Conservation (phyloP, 2,113 vertebrate genomes). For the Seriola dumerili region DNA sequence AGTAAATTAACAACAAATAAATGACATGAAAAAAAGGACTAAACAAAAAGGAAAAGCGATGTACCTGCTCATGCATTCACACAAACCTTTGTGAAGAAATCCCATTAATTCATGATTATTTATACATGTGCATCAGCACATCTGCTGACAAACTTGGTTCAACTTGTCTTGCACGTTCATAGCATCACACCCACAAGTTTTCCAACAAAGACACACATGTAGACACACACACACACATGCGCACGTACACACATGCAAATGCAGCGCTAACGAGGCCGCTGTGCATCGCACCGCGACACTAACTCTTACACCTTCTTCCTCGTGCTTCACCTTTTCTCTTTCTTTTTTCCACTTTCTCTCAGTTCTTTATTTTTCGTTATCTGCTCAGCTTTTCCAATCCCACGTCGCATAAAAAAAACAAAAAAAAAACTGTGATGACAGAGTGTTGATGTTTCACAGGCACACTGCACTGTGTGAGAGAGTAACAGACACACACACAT, state of each 20-base stretch:
- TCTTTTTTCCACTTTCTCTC: not conserved
- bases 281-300: not conserved
- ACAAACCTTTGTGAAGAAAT: too few relatives aligned
- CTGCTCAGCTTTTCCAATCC: not conserved
- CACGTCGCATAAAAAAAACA: not conserved
- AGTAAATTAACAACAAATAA: not conserved
- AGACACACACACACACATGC: not conserved
- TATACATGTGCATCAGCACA: not conserved
- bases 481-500: not conserved
- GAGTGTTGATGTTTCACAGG: constrained; percentile 62
- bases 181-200: not conserved
- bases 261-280: constrained; percentile 9
- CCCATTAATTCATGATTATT: not conserved
- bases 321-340: not conserved
- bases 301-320: not conserved
- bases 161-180: not conserved
- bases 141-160: not conserved
- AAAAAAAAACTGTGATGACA: constrained; percentile 44
- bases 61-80: not conserved
- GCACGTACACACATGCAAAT: too few relatives aligned
- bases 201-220: not conserved
- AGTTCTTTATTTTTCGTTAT: not conserved
- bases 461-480: constrained; percentile 25
- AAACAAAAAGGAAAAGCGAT: too few relatives aligned
- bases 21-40: too few relatives aligned